A percentile compares a stretch with the other conserved stretches of the same genome.
Evolutionary conservation across 2,888 invertebrate species (phyloP).

Genomic region (Ischnus inquisitorius): DNA sequence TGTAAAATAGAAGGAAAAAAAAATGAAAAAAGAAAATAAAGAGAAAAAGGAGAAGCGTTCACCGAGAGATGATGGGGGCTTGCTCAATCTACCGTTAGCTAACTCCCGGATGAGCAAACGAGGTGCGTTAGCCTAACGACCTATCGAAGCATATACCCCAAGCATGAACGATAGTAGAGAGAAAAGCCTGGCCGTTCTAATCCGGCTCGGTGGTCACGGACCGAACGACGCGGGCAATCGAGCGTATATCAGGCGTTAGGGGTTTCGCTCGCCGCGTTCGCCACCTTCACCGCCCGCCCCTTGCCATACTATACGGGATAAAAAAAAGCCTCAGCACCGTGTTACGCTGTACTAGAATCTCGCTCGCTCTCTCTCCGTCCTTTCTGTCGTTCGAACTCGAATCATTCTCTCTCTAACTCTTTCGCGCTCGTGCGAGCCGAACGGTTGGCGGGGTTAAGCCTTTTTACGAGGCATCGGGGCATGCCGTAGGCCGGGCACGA

Average conservation of each 20-base stretch:
- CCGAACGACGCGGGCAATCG: constrained; percentile 79
- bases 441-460: constrained; percentile 59
- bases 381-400: not conserved
- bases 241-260: constrained; percentile 72
- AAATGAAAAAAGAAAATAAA: not conserved
- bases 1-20: not conserved
- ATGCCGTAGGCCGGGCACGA: constrained; percentile 46
- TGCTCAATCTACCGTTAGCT: constrained; percentile 70
- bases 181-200: constrained; percentile 61
- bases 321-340: constrained; percentile 59
- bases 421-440: constrained; percentile 54
- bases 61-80: constrained; percentile 44
- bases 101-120: constrained; percentile 70
- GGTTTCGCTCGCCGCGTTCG: constrained; percentile 34
- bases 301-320: constrained; percentile 27
- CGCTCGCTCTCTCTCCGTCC: constrained; percentile 62
- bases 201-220: constrained; percentile 79
- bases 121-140: constrained; percentile 80
- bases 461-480: constrained; percentile 74
- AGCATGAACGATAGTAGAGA: constrained; percentile 44
- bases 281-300: constrained; percentile 5
- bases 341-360: constrained; percentile 72
- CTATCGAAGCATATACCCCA: constrained; percentile 78
- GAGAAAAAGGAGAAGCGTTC: not conserved
- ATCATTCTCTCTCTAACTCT: constrained; percentile 52